phyloP scores from a whole-genome alignment of 2,797 vertebrate genomes.

The Acipenser transmontanus region DNA sequence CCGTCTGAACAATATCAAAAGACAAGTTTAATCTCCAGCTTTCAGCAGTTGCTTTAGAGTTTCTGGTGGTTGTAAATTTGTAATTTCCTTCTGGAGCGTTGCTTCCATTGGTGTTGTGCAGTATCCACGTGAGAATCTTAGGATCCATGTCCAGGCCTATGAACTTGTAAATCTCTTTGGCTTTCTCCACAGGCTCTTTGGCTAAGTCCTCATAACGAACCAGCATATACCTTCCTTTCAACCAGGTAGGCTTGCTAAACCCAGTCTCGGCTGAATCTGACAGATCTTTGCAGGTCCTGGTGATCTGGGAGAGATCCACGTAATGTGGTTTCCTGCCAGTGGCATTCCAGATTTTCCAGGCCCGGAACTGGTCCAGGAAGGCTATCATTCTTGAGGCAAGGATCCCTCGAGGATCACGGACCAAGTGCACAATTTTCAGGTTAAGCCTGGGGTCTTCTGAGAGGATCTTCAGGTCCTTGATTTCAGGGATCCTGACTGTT shows the following conservation, averaged over 20 bases:
- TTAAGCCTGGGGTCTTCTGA: slow-evolving; percentile 67
- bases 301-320: slow-evolving; percentile 63
- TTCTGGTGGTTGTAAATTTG: slow-evolving; percentile 61
- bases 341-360: slow-evolving; percentile 72
- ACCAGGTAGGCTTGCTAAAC: slow-evolving; percentile 57
- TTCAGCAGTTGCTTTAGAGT: slow-evolving; percentile 57
- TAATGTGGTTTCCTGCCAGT: slow-evolving; percentile 60
- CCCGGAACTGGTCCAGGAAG: slow-evolving; percentile 58
- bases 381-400: slow-evolving; percentile 64
- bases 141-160: slow-evolving; percentile 52
- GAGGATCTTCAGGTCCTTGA: slow-evolving; percentile 56
- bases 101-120: slow-evolving; percentile 58
- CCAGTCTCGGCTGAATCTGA: slow-evolving; percentile 51
- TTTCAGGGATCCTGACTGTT: slow-evolving; percentile 57
- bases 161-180: slow-evolving; percentile 60
- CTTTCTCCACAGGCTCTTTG: slow-evolving; percentile 51
- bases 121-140: slow-evolving; percentile 56
- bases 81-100: slow-evolving; percentile 45
- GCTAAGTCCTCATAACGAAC: slow-evolving; percentile 74
- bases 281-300: slow-evolving; percentile 64
- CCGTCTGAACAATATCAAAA: slow-evolving; percentile 56
- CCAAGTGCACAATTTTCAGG: slow-evolving; percentile 67
- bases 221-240: slow-evolving; percentile 62
- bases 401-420: slow-evolving; percentile 69
- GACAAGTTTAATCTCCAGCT: slow-evolving; percentile 62